Conservation (phyloP, 2,797 vertebrate genomes). For the Nannoperca australis region DNA sequence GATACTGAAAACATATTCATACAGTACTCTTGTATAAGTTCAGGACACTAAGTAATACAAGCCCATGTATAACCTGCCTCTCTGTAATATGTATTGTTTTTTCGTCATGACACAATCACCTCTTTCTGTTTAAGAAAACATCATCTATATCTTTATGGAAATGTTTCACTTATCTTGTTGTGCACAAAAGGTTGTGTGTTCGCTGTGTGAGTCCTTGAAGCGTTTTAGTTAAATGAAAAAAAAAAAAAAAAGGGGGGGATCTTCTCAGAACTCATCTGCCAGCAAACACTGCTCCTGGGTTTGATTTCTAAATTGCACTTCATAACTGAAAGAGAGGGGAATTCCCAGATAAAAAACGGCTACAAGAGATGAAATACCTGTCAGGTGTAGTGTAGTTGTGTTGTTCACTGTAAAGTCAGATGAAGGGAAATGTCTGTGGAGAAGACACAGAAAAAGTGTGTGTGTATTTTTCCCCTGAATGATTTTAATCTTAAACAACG, state of each 20-base stretch:
- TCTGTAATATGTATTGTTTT: constrained; percentile 54
- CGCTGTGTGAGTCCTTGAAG: constrained; percentile 22
- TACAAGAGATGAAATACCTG: constrained; percentile 87
- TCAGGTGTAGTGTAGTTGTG: constrained; percentile 92
- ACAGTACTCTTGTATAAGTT: background rate
- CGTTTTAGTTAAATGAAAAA: constrained; percentile 54
- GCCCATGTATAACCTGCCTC: constrained; percentile 22
- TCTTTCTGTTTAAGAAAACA: constrained; percentile 40
- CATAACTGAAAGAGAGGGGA: constrained; percentile 68
- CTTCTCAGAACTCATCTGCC: constrained; percentile 53
- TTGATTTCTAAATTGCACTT: constrained; percentile 74
- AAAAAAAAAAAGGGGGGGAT: constrained; percentile 10
- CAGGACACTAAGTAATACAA: constrained; percentile 24
- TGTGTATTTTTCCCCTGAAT: constrained; percentile 86
- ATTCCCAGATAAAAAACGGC: constrained; percentile 70
- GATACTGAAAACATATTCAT: constrained; percentile 1
- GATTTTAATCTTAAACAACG: constrained; percentile 84
- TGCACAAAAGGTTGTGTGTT: constrained; percentile 58
- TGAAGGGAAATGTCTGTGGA: constrained; percentile 86
- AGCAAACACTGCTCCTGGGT: constrained; percentile 55
- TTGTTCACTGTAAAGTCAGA: constrained; percentile 91
- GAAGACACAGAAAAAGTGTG: constrained; percentile 82
- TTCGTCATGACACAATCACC: constrained; percentile 19
- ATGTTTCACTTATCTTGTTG: constrained; percentile 29
- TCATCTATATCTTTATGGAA: constrained; percentile 30